phyloP scores from a whole-genome alignment of 2,113 vertebrate species.

The Tachysurus vachellii region DNA sequence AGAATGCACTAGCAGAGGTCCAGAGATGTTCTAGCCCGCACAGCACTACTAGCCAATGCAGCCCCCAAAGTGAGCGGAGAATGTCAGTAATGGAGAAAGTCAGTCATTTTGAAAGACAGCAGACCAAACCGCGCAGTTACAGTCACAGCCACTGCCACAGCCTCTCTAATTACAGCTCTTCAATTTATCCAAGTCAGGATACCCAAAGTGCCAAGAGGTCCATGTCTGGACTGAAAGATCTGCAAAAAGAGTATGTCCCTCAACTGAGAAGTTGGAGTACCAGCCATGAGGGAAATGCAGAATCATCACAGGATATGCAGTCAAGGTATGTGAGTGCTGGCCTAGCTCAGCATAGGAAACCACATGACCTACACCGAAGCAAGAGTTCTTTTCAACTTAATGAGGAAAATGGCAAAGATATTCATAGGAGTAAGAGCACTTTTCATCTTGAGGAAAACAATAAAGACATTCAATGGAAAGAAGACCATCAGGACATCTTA shows the following conservation, averaged over 20 bases:
- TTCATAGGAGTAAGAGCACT: conserved; percentile 83
- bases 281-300: conserved; percentile 43
- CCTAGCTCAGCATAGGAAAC: conserved; percentile 62
- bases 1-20: conserved; percentile 72
- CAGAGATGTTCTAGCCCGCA: conserved; percentile 65
- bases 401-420: conserved; percentile 59
- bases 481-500: conserved; percentile 59
- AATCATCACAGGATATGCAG: conserved; percentile 37
- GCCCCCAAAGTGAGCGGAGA: conserved; percentile 55
- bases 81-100: conserved; percentile 91
- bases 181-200: conserved; percentile 53
- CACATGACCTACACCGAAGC: conserved; percentile 72
- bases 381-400: conserved; percentile 83
- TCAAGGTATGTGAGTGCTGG: conserved; percentile 53
- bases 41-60: conserved; percentile 58
- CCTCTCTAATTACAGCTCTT: conserved; percentile 52
- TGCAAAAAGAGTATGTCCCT: conserved; percentile 59
- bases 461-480: conserved; percentile 68
- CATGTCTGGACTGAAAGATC: conserved; percentile 71
- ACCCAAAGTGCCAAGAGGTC: conserved; percentile 45
- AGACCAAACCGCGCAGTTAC: conserved; percentile 67
- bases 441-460: conserved; percentile 76
- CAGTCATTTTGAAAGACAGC: conserved; percentile 84
- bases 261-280: conserved; percentile 59
- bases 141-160: conserved; percentile 55